Evolutionary conservation across 1,140 invertebrate genomes (phyloP).

Genomic region (Gyrodactylus bullatarudis): DNA sequence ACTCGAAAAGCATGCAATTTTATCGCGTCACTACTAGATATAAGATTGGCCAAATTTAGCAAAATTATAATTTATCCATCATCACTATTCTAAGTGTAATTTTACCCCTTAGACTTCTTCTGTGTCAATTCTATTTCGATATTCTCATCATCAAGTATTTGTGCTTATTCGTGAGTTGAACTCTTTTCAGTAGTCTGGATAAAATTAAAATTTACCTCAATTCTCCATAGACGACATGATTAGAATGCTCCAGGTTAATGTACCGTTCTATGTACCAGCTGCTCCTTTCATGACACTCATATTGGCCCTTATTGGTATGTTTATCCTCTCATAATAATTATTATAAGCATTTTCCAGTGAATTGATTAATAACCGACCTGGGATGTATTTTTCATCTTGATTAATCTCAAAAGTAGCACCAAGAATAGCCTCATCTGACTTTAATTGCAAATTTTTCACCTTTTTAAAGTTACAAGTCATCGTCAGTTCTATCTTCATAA

Average conservation of each 20-base stretch:
- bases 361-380: too few species aligned
- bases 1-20: too few species aligned
- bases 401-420: too few species aligned
- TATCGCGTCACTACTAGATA: too few species aligned
- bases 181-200: background rate
- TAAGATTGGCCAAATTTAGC: too few species aligned
- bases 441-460: too few species aligned
- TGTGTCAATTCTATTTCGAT: constrained; percentile 76
- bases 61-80: too few species aligned
- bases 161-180: constrained; percentile 56
- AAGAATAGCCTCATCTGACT: too few species aligned
- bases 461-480: too few species aligned
- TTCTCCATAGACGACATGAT: constrained; percentile 46
- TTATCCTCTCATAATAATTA: background rate
- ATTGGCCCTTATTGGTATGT: constrained; percentile 73
- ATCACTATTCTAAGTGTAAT: too few species aligned
- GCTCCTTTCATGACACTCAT: constrained; percentile 81
- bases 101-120: constrained; percentile 94
- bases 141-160: constrained; percentile 95
- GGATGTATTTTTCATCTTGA: too few species aligned
- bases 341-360: background rate
- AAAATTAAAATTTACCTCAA: constrained; percentile 7
- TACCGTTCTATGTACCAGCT: constrained; percentile 59
- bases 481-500: too few species aligned
- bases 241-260: constrained; percentile 67